Evolutionary conservation across 2,113 vertebrate species (phyloP).

Genomic region (Mugil cephalus): DNA sequence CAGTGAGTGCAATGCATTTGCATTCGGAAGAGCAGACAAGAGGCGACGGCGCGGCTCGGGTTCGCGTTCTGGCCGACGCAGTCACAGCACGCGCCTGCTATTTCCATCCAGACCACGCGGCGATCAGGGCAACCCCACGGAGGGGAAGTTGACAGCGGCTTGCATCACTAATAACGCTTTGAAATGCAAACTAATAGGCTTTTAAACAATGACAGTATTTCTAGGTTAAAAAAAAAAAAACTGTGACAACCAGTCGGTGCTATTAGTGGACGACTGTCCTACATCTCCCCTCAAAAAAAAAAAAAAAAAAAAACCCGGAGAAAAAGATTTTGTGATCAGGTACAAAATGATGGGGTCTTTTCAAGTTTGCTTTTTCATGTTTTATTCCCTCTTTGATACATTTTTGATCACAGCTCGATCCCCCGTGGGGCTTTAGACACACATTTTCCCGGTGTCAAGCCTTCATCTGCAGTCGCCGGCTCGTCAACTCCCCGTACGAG

Average conservation of each 20-base stretch:
- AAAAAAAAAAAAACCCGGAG: constrained; percentile 12
- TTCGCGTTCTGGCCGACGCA: constrained; percentile 34
- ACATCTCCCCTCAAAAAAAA: neutral
- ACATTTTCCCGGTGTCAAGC: constrained; percentile 63
- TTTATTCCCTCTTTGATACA: constrained; percentile 76
- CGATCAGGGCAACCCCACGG: constrained; percentile 47
- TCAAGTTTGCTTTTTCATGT: constrained; percentile 76
- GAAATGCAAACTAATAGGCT: constrained; percentile 54
- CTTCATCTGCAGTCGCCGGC: constrained; percentile 61
- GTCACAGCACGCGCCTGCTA: constrained; percentile 34
- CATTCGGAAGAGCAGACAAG: constrained; percentile 20
- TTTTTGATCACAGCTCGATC: constrained; percentile 77
- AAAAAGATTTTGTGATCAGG: constrained; percentile 52
- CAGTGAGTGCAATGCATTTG: constrained; percentile 20
- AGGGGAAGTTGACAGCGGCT: constrained; percentile 47
- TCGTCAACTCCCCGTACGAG: constrained; percentile 37
- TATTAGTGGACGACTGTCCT: constrained; percentile 21
- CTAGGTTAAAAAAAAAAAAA: neutral
- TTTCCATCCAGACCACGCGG: constrained; percentile 30
- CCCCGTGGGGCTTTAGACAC: constrained; percentile 57
- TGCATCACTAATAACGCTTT: constrained; percentile 47
- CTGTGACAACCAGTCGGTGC: constrained; percentile 18
- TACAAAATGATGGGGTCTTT: constrained; percentile 69
- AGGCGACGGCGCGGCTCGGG: constrained; percentile 55
- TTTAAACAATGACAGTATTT: constrained; percentile 50